Conservation (phyloP, 2,113 vertebrate species). For the Hemicordylus capensis region DNA sequence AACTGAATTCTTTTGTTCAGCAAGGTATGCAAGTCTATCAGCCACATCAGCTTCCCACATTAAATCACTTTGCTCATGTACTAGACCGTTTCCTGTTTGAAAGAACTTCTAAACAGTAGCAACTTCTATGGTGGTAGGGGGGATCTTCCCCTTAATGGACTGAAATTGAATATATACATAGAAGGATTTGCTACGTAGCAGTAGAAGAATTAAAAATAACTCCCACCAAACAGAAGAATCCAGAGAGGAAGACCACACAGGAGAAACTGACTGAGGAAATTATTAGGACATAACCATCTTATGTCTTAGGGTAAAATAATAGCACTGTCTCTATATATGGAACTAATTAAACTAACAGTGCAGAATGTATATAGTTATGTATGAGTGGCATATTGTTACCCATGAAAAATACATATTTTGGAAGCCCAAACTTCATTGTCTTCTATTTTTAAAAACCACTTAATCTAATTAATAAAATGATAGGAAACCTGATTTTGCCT, state of each 20-base stretch:
- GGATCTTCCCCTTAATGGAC: background rate
- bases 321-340: background rate
- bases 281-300: background rate
- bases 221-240: background rate
- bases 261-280: background rate
- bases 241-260: background rate
- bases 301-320: background rate
- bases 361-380: background rate
- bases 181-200: fast-evolving
- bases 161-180: background rate
- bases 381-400: background rate
- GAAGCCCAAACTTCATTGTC: background rate
- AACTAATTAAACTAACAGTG: background rate
- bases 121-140: fast-evolving
- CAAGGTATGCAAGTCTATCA: slow-evolving; percentile 43
- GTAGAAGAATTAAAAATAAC: background rate
- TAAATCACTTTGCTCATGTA: background rate
- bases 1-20: slow-evolving; percentile 48
- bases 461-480: slow-evolving; percentile 5
- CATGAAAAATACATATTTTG: background rate
- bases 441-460: background rate
- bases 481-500: background rate
- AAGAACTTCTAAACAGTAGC: slow-evolving; percentile 15
- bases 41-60: background rate
- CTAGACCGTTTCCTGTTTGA: background rate